Percentiles rank a stretch among this genome's conserved stretches.
phyloP scores from a whole-genome alignment of 2,797 vertebrate species.

The Gallinago stenura region DNA sequence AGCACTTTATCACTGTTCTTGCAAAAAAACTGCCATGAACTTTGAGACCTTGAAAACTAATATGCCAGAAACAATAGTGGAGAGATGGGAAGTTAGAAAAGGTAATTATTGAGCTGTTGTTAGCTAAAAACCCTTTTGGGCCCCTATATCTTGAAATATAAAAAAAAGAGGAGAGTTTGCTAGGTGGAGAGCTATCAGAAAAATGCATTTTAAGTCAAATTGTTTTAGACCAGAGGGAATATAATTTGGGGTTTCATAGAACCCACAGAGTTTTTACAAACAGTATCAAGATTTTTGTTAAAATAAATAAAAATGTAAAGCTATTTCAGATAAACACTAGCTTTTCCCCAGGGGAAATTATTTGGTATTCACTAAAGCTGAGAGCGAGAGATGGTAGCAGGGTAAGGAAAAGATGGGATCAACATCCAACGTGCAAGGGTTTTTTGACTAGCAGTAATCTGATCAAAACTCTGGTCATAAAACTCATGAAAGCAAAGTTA shows the following conservation, averaged over 20 bases:
- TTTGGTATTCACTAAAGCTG: background rate
- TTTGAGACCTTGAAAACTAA: slow-evolving; percentile 70
- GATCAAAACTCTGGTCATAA: background rate
- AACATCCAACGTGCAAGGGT: background rate
- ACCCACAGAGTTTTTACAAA: slow-evolving; percentile 36
- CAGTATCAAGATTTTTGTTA: background rate
- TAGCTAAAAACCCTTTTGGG: slow-evolving; percentile 60
- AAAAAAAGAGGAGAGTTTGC: background rate
- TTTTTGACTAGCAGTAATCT: background rate
- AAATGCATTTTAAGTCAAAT: slow-evolving; percentile 48
- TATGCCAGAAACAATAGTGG: slow-evolving; percentile 62
- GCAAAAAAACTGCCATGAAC: slow-evolving; percentile 52
- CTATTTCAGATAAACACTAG: slow-evolving; percentile 41
- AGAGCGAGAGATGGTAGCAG: background rate
- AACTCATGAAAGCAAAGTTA: background rate
- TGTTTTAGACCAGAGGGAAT: slow-evolving; percentile 29
- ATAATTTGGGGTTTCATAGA: slow-evolving; percentile 28
- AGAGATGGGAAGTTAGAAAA: slow-evolving; percentile 47
- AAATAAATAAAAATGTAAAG: slow-evolving; percentile 58
- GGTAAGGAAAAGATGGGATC: background rate
- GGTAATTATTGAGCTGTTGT: slow-evolving; percentile 65
- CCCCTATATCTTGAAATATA: background rate
- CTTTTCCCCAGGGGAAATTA: slow-evolving; percentile 30
- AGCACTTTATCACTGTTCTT: slow-evolving; percentile 44
- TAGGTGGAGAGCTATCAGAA: background rate